A percentile compares a stretch with the other conserved stretches of the same genome.
These are phyloP conservation scores for Brachirus orientalis DNA, from an alignment of 2,113 vertebrate genomes.

Conservation along the genomic window DNA sequence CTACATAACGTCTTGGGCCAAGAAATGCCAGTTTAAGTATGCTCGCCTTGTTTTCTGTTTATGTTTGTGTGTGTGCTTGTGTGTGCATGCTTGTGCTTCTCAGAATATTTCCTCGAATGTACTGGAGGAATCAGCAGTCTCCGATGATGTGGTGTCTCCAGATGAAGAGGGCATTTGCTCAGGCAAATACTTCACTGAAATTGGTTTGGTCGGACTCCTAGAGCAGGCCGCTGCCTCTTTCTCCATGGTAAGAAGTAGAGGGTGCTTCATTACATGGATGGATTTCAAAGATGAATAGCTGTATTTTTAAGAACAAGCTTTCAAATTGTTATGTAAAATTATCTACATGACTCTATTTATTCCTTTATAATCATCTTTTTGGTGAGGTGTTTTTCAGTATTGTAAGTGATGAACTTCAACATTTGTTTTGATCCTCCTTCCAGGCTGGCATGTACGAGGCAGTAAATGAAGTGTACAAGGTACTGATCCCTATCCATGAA, in stretches of 20 bases:
- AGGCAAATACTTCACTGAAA: constrained; percentile 98
- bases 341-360: background rate
- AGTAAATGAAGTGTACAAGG: constrained; percentile 98
- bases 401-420: background rate
- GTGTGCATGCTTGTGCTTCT: background rate
- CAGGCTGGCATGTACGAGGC: constrained; percentile 99
- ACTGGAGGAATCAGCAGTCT: constrained; percentile 97
- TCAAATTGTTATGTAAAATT: background rate
- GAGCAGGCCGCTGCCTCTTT: constrained; percentile 97
- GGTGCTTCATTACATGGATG: background rate
- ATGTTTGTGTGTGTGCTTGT: background rate
- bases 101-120: constrained; percentile 99
- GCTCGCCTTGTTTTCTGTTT: background rate
- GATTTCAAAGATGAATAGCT: background rate
- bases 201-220: constrained; percentile 95
- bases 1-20: background rate
- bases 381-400: background rate
- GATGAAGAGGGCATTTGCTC: constrained; percentile 99
- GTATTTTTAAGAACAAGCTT: too few relatives aligned
- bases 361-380: background rate
- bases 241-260: constrained; percentile 88
- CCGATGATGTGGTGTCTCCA: constrained; percentile 97
- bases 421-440: background rate
- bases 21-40: background rate
- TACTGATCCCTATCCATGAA: constrained; percentile 98